Percentiles rank a stretch among this genome's conserved stretches.
These are phyloP conservation scores for Yoshiicerus persimilis DNA, from an alignment of 1,140 invertebrate species.

Conservation along the genomic window DNA sequence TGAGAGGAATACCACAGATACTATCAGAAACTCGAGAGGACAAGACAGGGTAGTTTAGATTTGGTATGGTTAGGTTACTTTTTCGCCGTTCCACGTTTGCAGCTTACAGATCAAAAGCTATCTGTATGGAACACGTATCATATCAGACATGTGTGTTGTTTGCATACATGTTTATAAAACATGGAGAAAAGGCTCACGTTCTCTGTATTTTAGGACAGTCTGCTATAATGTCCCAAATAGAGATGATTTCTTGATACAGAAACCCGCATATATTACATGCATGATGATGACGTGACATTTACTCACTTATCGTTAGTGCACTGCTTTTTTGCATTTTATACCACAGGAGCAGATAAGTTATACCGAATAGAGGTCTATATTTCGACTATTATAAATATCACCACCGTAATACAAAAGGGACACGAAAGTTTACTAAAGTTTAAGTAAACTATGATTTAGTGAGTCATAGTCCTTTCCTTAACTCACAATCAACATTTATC, in stretches of 20 bases:
- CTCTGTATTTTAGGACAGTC: neutral
- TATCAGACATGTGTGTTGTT: neutral
- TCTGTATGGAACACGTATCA: constrained; percentile 19
- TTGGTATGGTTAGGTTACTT: neutral
- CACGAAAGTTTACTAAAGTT: neutral
- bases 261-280: neutral
- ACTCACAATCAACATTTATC: neutral
- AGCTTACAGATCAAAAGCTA: neutral
- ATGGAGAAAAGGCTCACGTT: neutral
- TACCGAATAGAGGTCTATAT: no score
- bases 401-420: neutral
- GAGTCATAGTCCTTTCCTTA: neutral
- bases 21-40: neutral
- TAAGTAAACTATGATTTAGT: neutral
- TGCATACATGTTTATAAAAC: neutral
- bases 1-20: neutral
- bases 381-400: neutral
- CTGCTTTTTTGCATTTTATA: neutral
- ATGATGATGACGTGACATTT: constrained; percentile 1
- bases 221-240: neutral
- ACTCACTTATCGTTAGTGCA: neutral
- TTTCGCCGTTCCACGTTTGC: neutral
- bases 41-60: neutral
- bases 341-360: no score
- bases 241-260: neutral